phyloP scores from a whole-genome alignment of 2,888 invertebrate species.

The Synanthedon formicaeformis region DNA sequence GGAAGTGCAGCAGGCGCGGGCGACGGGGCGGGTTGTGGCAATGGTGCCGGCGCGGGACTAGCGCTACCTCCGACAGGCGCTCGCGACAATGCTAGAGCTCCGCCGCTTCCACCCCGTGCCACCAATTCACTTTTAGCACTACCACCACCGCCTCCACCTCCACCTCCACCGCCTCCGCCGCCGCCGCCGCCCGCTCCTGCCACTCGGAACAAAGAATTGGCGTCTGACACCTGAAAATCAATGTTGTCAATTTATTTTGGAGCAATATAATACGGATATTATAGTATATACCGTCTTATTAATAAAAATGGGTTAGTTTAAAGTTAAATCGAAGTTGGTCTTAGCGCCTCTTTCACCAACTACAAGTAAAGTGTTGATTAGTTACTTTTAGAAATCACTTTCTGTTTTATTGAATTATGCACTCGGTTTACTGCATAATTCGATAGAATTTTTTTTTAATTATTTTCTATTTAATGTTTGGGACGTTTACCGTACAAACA shows the following conservation, averaged over 20 bases:
- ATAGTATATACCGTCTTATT: no score
- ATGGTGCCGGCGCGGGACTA: constrained; percentile 75
- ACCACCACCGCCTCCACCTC: constrained; percentile 76
- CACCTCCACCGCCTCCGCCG: constrained; percentile 71
- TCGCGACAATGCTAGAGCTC: constrained; percentile 72
- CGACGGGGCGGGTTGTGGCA: constrained; percentile 76
- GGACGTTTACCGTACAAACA: no score
- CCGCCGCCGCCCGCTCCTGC: constrained; percentile 79
- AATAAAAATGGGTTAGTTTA: no score
- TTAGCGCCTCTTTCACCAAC: no score
- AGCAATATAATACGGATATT: not conserved
- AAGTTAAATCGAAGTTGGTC: no score
- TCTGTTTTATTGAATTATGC: no score
- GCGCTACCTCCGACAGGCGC: constrained; percentile 72
- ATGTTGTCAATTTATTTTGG: not conserved
- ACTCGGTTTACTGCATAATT: no score
- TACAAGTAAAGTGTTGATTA: no score
- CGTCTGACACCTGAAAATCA: constrained; percentile 50
- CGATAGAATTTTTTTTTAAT: no score
- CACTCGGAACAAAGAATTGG: constrained; percentile 59
- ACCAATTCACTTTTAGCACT: constrained; percentile 73
- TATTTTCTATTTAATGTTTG: no score
- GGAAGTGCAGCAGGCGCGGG: constrained; percentile 78
- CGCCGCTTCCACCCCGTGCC: constrained; percentile 75
- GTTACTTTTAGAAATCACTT: no score